Evolutionary conservation across 2,113 vertebrate genomes (phyloP), one percentile per base, ranked within the genome.

Genomic region (Oxyruncus cristatus): DNA sequence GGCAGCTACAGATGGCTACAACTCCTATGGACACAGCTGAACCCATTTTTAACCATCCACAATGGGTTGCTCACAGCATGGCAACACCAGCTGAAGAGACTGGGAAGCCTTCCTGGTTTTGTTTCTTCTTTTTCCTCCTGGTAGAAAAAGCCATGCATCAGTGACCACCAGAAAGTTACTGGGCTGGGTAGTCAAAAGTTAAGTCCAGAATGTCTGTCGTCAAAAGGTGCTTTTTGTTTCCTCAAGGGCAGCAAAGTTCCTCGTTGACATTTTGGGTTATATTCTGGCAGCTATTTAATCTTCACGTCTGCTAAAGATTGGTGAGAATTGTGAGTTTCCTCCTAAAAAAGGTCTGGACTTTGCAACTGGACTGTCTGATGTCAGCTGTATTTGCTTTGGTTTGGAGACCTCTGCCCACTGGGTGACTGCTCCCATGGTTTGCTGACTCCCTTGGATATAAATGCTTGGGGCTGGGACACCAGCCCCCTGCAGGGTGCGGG

Each of bases 191-290:
- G 17, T 27, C 37, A 8, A 22, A 74, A 89, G 28, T 20, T 42
- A 66, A 93, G n/a, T 35, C 37, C 23, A 14, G 14, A 9, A 16
- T 13, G 2, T 20, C 46, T 47, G 5, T 26, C 14, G 24, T n/a
- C 35, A 80, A 17, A 73, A 84, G 32, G 6, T 28, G 24, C 33
- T 37, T 77, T 92, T 89, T 21, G 2, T 62, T 73, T 41, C 47
- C 39, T 58, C 0, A 0, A 67, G 18, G 26, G 14, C 42, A 75
- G 12, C 21, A 30, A 0, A 1, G 26, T 32, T 73, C 27, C 52
- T 71, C 55, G 46, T 8, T 5, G 5, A 41, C 2, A 28, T 61
- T 77, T 73, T 46, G 37, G 28, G 4, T 41, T 32, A 8, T 49
- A 26, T 66, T 73, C 63, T 65, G 20, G 8, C 16, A 44, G 68